Base-by-base conservation (phyloP, 2,113 vertebrate species). In the Chamaetylas fuelleborni region DNA sequence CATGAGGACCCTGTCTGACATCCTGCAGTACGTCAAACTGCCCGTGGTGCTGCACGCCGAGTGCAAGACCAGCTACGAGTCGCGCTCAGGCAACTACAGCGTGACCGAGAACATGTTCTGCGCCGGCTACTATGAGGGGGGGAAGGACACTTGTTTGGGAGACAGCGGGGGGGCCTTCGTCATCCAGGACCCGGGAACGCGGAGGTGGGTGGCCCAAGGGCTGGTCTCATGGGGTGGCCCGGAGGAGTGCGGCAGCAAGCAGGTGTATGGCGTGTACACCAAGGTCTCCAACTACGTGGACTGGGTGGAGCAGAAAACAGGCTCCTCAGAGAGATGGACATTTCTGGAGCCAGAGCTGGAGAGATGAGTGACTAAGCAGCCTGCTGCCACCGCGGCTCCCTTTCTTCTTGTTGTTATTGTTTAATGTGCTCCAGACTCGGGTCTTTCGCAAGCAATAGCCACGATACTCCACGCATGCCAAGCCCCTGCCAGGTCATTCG, bases 101-200 rank as follows among this genome's bases (percentile, higher is more conserved):
- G 98, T 99, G 95, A 99, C 99, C 0, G 98, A 99, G 89, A 99
- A 99, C 96, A 99, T 99, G 99, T 99, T 99, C 98, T 99, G 99
- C 0, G 99, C 99, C 0, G 99, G 99, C 18, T 99, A 98, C 97
- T 98, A 98, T 0, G 98, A 99, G 84, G 99, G 99, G 0, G 99
- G 99, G 25, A 98, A 97, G 29, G 99, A 99, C 97, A 99, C 99
- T 1, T 99, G 99, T 93, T 82, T 99, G 50, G 99, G 99, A 42
- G 99, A 99, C 93, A 99, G 99, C 0, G 99, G 99, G 1, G 99
- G 99, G 47, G 99, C 98, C 1, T 99, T 99, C 1, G 97, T 99
- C 66, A 98, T 98, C 79, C 97, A 98, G 88, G 98, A 99, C 31
- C 88, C 97, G 0, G 84, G 54, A 67, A 98, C 95, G 6, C 97